Conservation (phyloP, 2,113 vertebrate genomes). For the Sphyrna mokarran region DNA sequence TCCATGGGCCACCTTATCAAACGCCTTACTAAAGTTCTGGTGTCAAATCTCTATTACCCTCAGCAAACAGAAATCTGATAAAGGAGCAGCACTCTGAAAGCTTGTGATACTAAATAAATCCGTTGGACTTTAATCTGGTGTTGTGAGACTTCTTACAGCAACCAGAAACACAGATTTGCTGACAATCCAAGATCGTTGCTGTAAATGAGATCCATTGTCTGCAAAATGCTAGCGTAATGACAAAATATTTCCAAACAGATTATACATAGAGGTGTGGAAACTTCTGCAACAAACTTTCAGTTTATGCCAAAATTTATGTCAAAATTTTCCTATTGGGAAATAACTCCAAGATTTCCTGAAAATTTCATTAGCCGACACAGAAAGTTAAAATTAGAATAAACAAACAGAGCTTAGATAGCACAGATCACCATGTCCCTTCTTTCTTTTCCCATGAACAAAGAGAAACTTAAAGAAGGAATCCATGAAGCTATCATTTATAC, state of each 20-base stretch:
- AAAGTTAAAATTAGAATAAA: background rate
- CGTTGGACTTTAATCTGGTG: no score
- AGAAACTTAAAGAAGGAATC: background rate
- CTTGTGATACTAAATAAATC: no score
- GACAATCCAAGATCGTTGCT: background rate
- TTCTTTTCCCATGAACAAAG: background rate
- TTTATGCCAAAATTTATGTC: background rate
- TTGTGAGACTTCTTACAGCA: background rate
- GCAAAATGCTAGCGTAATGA: background rate
- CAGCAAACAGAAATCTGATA: background rate
- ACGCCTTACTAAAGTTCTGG: no score
- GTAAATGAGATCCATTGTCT: background rate
- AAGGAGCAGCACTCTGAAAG: no score
- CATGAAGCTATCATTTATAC: background rate
- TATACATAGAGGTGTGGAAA: no score
- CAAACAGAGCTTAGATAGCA: background rate
- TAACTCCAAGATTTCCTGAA: background rate
- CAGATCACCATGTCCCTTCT: background rate
- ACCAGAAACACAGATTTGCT: background rate
- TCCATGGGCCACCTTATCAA: no score
- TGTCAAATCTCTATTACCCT: background rate
- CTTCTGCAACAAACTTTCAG: background rate
- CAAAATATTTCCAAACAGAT: background rate
- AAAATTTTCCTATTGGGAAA: background rate
- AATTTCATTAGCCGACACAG: background rate